A percentile compares a stretch with the other conserved stretches of the same genome.
Conservation (phyloP, 1,140 invertebrate species). For the Palaemon carinicauda region DNA sequence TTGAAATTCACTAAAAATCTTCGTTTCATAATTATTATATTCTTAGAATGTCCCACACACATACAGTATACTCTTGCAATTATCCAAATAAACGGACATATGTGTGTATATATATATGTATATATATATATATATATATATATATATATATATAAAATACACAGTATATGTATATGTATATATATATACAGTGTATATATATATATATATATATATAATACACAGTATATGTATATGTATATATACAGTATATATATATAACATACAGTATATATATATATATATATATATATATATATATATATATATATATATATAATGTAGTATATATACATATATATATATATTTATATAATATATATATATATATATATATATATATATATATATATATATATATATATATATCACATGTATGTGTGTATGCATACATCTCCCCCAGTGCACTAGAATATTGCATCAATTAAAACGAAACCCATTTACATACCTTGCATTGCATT, state of each 20-base stretch:
- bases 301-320: constrained; percentile 1
- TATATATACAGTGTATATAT: background rate
- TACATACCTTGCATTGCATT: background rate
- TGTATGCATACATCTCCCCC: background rate
- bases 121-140: background rate
- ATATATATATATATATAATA: background rate
- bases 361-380: background rate
- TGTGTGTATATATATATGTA: background rate
- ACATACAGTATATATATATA: too few relatives aligned
- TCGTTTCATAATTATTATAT: too few relatives aligned
- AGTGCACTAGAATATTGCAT: background rate
- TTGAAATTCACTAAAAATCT: too few relatives aligned
- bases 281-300: background rate
- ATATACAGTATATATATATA: background rate
- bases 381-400: background rate
- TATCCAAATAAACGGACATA: too few relatives aligned
- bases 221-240: background rate
- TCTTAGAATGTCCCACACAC: too few relatives aligned
- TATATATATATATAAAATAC: background rate
- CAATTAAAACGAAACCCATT: background rate
- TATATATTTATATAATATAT: background rate
- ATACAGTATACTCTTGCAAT: background rate
- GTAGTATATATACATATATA: background rate
- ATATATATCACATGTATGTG: background rate
- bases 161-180: background rate